Base-by-base conservation (phyloP, 2,888 invertebrate genomes). In the Phragmatobia fuliginosa region DNA sequence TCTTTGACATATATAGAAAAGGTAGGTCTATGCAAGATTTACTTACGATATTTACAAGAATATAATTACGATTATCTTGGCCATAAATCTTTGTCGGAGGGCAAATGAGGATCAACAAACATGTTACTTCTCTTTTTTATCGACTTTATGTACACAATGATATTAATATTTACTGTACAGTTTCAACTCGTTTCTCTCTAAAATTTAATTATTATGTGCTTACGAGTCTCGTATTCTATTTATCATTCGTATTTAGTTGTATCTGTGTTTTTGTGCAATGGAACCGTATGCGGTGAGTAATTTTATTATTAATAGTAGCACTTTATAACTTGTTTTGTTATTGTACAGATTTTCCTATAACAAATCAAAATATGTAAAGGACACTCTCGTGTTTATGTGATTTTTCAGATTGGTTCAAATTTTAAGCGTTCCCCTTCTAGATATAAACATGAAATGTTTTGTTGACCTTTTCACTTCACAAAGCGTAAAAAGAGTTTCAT, bases 251-350 rank as follows among this genome's bases (percentile, higher is more conserved):
- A 14, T 45, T 66, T 4, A 25, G 32, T 18, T 25, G 16, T 58
- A 8, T 62, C 45, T 49, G 65, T 73, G 66, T n/a, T 69, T 68
- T 66, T 61, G 11, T n/a, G 62, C 1, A 49, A 85, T 85, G 84
- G 81, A 83, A 67, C 64, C 75, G 33, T 41, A 66, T 52, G 62
- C 58, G 80, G 81, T 83, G 78, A 65, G 78, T 72, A 21, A 41
- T 67, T 62, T 10, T 14, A 31, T 58, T 56, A 49, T 2, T n/a
- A 49, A n/a, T 49, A n/a, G 10, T 49, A n/a, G n/a, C n/a, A 49
- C 10, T n/a, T 49, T 49, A 49, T 21, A 45, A 21, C 21, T 21
- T 21, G 8, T 21, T 7, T 1, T 21, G 21, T 45, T 21, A 45
- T 8, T 6, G 7, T 21, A 21, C 7, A 21, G 45, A 45, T 3